A percentile compares a stretch with the other conserved stretches of the same genome.
Conservation (phyloP, 2,797 vertebrate genomes). For the Synaphobranchus kaupii region DNA sequence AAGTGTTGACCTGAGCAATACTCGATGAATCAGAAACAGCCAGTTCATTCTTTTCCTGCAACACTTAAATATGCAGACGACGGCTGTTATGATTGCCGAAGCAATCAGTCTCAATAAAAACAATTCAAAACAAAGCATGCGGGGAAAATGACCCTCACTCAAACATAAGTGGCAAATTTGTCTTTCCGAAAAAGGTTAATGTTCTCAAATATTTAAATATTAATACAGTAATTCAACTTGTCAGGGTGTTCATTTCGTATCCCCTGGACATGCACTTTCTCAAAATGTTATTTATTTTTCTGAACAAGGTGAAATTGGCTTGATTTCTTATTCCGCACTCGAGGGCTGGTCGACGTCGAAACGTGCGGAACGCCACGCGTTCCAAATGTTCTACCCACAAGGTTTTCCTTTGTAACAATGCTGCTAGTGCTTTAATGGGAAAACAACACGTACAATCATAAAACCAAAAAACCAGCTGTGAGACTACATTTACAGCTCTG, state of each 20-base stretch:
- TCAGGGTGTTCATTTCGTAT: slow-evolving; percentile 72
- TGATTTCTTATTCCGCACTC: slow-evolving; percentile 61
- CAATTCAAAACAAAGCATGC: slow-evolving; percentile 68
- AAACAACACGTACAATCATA: not conserved
- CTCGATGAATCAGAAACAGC: not conserved
- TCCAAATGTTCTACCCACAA: not conserved
- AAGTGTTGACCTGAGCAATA: not conserved
- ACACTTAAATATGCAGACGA: slow-evolving; percentile 47
- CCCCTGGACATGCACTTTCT: slow-evolving; percentile 60
- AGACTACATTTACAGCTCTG: not conserved
- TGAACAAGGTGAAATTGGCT: slow-evolving; percentile 62
- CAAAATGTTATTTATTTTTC: slow-evolving; percentile 68
- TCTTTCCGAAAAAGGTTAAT: slow-evolving; percentile 77
- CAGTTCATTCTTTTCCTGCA: slow-evolving; percentile 7
- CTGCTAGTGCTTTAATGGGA: not conserved
- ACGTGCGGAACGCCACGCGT: slow-evolving; percentile 31
- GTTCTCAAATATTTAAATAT: slow-evolving; percentile 79
- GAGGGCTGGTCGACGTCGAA: slow-evolving; percentile 47
- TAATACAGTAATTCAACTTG: slow-evolving; percentile 75
- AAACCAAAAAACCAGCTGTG: not conserved
- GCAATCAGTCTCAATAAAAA: slow-evolving; percentile 76
- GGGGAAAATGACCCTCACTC: slow-evolving; percentile 61
- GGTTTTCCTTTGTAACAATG: not conserved
- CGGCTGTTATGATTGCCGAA: slow-evolving; percentile 65
- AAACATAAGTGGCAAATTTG: slow-evolving; percentile 71